A percentile compares a stretch with the other conserved stretches of the same genome.
These are phyloP conservation scores for Grapholita molesta DNA, from an alignment of 1,140 invertebrate genomes.

Conservation along the genomic window DNA sequence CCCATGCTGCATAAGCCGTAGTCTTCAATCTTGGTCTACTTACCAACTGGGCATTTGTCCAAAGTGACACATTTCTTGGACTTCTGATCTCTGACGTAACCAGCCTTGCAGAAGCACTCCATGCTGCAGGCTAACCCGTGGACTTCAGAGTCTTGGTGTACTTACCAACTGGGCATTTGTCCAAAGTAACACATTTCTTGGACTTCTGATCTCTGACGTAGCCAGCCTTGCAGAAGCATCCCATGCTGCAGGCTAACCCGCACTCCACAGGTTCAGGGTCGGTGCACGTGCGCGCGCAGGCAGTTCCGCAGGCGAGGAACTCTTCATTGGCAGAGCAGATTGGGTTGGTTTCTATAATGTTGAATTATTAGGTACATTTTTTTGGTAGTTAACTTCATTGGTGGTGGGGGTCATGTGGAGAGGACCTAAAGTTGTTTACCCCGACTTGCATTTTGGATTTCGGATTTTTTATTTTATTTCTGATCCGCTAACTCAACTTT, in stretches of 20 bases:
- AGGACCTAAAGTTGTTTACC: too few relatives aligned
- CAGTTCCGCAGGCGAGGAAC: constrained; percentile 55
- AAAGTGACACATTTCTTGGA: constrained; percentile 52
- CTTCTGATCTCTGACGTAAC: constrained; percentile 49
- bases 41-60: constrained; percentile 54
- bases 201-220: constrained; percentile 50
- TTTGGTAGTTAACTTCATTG: too few relatives aligned
- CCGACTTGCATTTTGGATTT: too few relatives aligned
- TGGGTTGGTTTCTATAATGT: constrained; percentile 29
- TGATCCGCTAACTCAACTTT: too few relatives aligned
- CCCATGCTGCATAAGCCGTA: constrained; percentile 61
- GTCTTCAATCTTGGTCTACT: constrained; percentile 26
- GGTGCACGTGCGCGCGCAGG: constrained; percentile 53
- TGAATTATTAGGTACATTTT: too few relatives aligned
- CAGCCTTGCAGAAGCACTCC: constrained; percentile 64
- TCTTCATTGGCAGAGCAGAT: constrained; percentile 55
- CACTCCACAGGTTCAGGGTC: constrained; percentile 47
- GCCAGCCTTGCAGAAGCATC: constrained; percentile 64
- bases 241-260: constrained; percentile 54
- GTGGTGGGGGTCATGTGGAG: too few relatives aligned
- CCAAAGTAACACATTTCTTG: constrained; percentile 51
- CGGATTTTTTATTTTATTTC: too few relatives aligned
- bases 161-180: constrained; percentile 56
- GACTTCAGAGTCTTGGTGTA: not conserved
- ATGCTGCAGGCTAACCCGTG: not conserved